Evolutionary conservation across 1,140 invertebrate genomes (phyloP), one percentile per base, ranked within the genome.

Genomic region (Lethocerus indicus): DNA sequence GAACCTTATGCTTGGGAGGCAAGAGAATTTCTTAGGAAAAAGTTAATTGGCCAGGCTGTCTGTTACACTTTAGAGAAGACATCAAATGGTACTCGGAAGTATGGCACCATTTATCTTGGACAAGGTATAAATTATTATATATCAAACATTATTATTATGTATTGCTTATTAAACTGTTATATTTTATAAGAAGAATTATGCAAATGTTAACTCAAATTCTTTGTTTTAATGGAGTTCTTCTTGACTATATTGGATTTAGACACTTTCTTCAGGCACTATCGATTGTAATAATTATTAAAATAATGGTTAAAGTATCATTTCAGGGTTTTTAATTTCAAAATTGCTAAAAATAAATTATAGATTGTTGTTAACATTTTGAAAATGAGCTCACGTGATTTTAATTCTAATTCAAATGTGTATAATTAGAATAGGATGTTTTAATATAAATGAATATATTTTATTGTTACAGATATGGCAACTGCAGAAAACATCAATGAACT

Each of bases 1-100:
- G 88, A 94, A 66, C 86, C 92, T 6, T 98, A 75, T 71, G 91
- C 90, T 1, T 98, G 91, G 89, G 91, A 97, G 66, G 86, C 92
- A 1, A 73, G 93, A 51, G 93, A 98, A 69, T 96, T 82, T 64
- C 66, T 98, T 25, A 72, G 93, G 24, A 90, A 92, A 60, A 92
- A 90, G 62, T 61, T 96, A 7, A 79, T 98, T 60, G 90, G 90
- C 3, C 80, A 89, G 65, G 81, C 88, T 58, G 83, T 97, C 0
- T 70, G 74, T 3, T 96, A 93, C 64, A 75, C 68, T 20, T 69
- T 72, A 43, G 81, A 83, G 56, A 85, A 76, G 65, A 74, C 73
- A 56, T 72, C 71, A 53, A 84, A 79, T 56, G 68, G 37, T 27
- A 49, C 16, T 7, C 76, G 88, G 60, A 87, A 90, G 60, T 94